Conservation (phyloP, 2,113 vertebrate species). For the Thinocorus orbignyianus region DNA sequence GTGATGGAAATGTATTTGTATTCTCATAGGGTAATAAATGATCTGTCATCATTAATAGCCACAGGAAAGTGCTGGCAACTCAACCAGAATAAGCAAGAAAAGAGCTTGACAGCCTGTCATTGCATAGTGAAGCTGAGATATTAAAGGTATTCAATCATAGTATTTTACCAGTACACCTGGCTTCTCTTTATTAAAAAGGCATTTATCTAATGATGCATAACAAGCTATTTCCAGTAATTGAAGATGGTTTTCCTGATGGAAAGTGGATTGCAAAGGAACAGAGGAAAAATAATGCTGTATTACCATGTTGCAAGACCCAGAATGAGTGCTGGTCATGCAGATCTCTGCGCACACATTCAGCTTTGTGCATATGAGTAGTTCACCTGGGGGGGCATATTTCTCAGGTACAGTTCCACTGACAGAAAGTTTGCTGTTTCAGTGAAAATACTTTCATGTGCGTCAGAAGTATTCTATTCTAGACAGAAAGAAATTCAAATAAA, state of each 20-base stretch:
- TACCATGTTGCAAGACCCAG: neutral
- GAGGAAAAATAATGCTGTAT: neutral
- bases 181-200: conserved; percentile 68
- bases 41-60: conserved; percentile 55
- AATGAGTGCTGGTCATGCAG: neutral
- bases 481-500: neutral
- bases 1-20: conserved; percentile 27
- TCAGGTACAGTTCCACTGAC: neutral
- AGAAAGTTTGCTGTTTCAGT: neutral
- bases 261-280: neutral
- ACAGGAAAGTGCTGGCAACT: conserved; percentile 37
- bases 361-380: neutral
- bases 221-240: conserved; percentile 20
- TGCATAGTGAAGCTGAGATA: conserved; percentile 54
- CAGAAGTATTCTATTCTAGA: neutral
- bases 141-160: conserved; percentile 42
- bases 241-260: neutral
- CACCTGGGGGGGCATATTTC: neutral
- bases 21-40: conserved; percentile 53
- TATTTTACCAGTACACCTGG: conserved; percentile 41
- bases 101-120: neutral
- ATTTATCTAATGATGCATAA: conserved; percentile 54
- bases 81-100: conserved; percentile 45
- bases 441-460: neutral
- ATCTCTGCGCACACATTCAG: neutral